Evolutionary conservation across 53 echinoderm and acorn worm genomes (phyloP).

Genomic region (Luidia sarsii): DNA sequence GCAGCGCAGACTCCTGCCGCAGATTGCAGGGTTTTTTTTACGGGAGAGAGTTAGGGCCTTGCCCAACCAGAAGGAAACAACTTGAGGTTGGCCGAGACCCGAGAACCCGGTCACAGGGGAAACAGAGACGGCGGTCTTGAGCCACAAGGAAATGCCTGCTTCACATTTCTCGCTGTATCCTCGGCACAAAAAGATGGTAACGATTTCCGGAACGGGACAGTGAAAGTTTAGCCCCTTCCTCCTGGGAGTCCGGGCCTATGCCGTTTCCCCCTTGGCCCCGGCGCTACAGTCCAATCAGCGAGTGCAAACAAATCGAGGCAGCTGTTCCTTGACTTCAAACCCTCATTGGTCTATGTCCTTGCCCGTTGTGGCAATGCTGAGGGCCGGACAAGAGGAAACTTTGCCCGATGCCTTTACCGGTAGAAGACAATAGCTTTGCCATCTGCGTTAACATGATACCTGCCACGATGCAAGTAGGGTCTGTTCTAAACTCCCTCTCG

Average conservation of each 20-base stretch:
- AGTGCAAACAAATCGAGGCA: background rate
- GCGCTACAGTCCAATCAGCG: no score
- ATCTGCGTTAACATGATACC: background rate
- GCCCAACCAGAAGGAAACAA: no score
- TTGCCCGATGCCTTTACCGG: background rate
- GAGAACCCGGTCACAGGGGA: background rate
- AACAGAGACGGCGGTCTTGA: background rate
- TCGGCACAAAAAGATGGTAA: slow-evolving; percentile 3
- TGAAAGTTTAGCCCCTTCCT: background rate
- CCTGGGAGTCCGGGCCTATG: slow-evolving; percentile 5
- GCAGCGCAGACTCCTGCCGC: slow-evolving; percentile 7
- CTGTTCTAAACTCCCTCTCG: no score
- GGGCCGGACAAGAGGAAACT: background rate
- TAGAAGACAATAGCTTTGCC: background rate
- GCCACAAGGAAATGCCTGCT: slow-evolving; percentile 16
- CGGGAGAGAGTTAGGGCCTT: no score
- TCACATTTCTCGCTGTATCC: background rate
- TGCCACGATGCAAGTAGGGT: no score
- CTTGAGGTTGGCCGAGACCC: background rate
- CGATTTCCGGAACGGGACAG: slow-evolving; percentile 29
- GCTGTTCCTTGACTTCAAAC: background rate
- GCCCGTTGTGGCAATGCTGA: no score
- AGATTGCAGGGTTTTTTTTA: background rate
- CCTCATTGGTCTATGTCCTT: no score
- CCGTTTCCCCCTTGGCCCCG: background rate